Evolutionary conservation across 2,113 vertebrate species (phyloP).

Genomic region (Stictonetta naevosa): DNA sequence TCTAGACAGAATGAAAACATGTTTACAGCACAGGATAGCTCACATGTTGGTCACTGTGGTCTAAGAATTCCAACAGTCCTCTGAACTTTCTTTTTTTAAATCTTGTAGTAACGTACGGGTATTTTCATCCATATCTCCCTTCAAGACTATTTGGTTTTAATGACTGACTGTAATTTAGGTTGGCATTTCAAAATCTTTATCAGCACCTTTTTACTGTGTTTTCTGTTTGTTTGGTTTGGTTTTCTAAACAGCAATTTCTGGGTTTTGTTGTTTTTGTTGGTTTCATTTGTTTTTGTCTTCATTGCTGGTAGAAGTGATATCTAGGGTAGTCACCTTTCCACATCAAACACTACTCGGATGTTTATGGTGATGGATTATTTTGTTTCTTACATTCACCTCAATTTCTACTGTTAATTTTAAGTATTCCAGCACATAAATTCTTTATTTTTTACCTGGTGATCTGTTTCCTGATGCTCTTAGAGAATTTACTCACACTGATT

Average conservation of each 20-base stretch:
- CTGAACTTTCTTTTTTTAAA: not conserved
- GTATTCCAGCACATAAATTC: not conserved
- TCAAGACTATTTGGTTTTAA: not conserved
- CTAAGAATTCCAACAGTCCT: not conserved
- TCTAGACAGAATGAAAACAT: not conserved
- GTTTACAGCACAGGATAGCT: not conserved
- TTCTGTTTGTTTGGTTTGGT: too few relatives aligned
- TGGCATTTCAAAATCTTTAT: not conserved
- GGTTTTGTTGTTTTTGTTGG: too few relatives aligned
- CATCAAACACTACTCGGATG: not conserved
- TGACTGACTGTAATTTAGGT: not conserved
- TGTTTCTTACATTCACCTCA: not conserved
- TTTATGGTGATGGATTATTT: not conserved
- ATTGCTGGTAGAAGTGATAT: not conserved
- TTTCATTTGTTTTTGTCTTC: not conserved
- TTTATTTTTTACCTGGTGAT: not conserved
- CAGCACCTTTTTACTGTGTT: not conserved
- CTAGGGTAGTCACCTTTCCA: not conserved
- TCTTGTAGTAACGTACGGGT: not conserved
- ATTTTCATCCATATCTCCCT: not conserved
- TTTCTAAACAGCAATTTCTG: not conserved
- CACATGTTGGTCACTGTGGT: rapidly evolving
- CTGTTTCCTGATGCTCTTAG: not conserved
- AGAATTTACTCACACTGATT: not conserved
- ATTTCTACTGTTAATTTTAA: not conserved